Conservation (phyloP, 2,888 invertebrate species). For the Uropetala carovei region DNA sequence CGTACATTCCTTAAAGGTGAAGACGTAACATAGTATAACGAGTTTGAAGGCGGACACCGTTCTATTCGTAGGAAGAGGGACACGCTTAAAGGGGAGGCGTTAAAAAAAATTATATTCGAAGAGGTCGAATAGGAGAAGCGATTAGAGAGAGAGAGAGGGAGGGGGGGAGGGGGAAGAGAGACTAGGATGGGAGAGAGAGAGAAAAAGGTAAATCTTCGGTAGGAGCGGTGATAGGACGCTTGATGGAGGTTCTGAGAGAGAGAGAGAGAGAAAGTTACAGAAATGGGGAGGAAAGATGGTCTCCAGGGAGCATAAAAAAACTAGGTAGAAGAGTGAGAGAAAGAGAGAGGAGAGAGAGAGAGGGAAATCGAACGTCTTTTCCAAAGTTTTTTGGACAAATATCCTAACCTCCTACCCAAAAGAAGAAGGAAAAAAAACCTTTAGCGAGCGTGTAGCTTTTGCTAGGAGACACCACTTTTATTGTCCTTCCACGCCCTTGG, state of each 20-base stretch:
- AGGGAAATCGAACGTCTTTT: neutral
- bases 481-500: conserved; percentile 5
- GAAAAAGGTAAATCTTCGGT: neutral
- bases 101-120: neutral
- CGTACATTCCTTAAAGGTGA: too few species aligned
- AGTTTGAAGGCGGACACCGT: too few species aligned
- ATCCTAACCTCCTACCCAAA: neutral
- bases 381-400: neutral
- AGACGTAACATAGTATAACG: too few species aligned
- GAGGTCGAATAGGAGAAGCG: neutral
- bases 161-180: neutral
- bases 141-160: neutral
- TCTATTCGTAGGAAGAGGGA: neutral
- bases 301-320: neutral
- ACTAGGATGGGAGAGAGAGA: neutral
- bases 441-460: neutral
- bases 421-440: too few species aligned
- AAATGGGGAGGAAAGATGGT: neutral
- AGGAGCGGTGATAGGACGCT: neutral
- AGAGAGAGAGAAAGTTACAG: neutral
- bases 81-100: neutral
- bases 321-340: too few species aligned
- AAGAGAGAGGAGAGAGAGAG: neutral
- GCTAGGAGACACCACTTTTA: neutral
- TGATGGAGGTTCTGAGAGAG: neutral